Conservation (phyloP, 1,140 invertebrate genomes). For the Argopecten irradians region DNA sequence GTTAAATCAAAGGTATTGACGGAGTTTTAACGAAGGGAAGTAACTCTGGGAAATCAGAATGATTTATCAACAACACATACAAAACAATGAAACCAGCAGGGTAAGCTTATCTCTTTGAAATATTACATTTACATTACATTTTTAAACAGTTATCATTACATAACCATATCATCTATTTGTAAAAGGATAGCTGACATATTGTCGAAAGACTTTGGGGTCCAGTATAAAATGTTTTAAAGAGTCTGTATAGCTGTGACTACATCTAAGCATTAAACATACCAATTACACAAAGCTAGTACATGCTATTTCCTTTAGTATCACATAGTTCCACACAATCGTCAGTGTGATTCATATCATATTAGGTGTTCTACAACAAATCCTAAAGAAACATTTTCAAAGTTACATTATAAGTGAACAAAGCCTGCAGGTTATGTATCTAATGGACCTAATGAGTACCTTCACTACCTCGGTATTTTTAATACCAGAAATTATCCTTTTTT, state of each 20-base stretch:
- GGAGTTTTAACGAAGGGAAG: no score
- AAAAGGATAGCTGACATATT: background rate
- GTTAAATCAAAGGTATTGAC: no score
- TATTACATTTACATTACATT: background rate
- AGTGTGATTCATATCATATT: no score
- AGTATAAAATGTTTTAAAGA: conserved; percentile 12
- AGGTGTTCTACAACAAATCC: background rate
- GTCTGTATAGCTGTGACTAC: background rate
- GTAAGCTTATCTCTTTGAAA: background rate
- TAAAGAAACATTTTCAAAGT: background rate
- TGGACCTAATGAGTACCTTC: no score
- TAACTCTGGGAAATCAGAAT: no score
- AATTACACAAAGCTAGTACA: background rate
- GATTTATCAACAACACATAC: background rate
- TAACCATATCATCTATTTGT: conserved; percentile 17
- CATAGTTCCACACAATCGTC: background rate
- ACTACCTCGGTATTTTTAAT: no score
- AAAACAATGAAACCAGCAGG: conserved; percentile 21
- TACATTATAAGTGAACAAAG: background rate
- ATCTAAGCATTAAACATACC: background rate
- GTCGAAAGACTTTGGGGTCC: conserved; percentile 14
- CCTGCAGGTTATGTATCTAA: background rate
- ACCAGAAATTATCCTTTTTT: conserved; percentile 6
- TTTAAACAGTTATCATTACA: background rate
- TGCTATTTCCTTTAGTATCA: conserved; percentile 6